Percentiles rank a stretch among this genome's conserved stretches.
These are phyloP conservation scores for Onychostruthus taczanowskii DNA, from an alignment of 2,113 vertebrate genomes.

Conservation along the genomic window DNA sequence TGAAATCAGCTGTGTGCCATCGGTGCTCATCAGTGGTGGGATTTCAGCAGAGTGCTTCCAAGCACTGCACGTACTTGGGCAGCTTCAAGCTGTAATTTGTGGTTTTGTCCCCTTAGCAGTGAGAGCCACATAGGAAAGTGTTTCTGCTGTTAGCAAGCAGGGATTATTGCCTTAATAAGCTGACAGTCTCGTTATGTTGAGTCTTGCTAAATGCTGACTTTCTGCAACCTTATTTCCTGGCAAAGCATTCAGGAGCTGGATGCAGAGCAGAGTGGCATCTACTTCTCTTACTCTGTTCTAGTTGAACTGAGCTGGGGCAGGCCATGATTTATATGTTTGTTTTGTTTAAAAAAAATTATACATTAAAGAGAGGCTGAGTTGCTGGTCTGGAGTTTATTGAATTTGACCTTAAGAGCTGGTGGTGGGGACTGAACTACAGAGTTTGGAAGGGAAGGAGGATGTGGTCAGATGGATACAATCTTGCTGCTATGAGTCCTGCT, in stretches of 20 bases:
- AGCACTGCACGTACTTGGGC: rapidly evolving
- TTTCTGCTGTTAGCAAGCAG: not conserved
- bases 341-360: not conserved
- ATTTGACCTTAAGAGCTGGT: rapidly evolving
- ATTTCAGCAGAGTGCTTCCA: not conserved
- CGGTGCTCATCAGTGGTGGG: not conserved
- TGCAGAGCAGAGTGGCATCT: not conserved
- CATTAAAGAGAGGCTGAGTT: not conserved
- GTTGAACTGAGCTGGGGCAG: not conserved
- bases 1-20: not conserved
- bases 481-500: not conserved
- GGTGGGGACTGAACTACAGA: rapidly evolving
- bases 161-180: not conserved
- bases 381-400: not conserved
- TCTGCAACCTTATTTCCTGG: not conserved
- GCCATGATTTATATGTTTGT: not conserved
- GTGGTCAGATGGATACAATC: not conserved
- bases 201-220: constrained; percentile 22
- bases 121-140: not conserved
- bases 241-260: not conserved
- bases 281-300: not conserved
- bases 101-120: not conserved
- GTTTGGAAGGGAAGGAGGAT: not conserved
- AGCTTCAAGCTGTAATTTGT: not conserved
- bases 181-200: not conserved